These are phyloP conservation scores for Ceratoteleas bidentatus DNA, from an alignment of 1,140 invertebrate genomes.

Conservation along the genomic window DNA sequence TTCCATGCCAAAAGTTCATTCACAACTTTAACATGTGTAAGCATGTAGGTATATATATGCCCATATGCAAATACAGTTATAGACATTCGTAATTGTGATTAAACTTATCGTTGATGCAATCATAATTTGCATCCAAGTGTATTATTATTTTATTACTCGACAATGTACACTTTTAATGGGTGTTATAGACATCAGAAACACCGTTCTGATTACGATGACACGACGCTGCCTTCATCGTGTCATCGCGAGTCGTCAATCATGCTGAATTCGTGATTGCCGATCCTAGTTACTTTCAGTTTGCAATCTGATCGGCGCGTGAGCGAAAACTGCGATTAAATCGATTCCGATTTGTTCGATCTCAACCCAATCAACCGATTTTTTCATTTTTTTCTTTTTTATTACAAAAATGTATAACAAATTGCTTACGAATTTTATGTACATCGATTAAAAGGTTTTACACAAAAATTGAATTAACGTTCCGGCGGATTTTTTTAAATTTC, in stretches of 20 bases:
- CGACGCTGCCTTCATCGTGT: conserved; percentile 43
- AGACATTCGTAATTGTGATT: conserved; percentile 38
- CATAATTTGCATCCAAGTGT: conserved; percentile 38
- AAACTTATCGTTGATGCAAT: conserved; percentile 59
- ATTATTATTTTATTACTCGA: conserved; percentile 56
- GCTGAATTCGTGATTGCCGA: conserved; percentile 69
- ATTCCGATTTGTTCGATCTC: conserved; percentile 5
- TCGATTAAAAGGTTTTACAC: too few species aligned
- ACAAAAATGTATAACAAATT: too few species aligned
- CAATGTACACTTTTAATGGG: conserved; percentile 34
- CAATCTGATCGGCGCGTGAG: conserved; percentile 16
- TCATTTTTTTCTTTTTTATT: too few species aligned
- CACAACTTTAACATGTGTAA: too few species aligned
- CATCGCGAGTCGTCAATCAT: conserved; percentile 56
- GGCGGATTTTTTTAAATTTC: too few species aligned
- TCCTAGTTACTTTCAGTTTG: conserved; percentile 63
- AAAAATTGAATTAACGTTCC: too few species aligned
- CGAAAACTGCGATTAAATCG: conserved; percentile 40
- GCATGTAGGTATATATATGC: too few species aligned
- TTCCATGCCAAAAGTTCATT: too few species aligned
- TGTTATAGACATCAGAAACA: conserved; percentile 46
- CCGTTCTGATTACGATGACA: conserved; percentile 55
- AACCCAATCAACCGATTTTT: too few species aligned
- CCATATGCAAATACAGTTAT: conserved; percentile 28
- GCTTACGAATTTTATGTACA: too few species aligned